Percentiles rank a stretch among this genome's conserved stretches.
Evolutionary conservation across 2,113 vertebrate species (phyloP).

Genomic region (Pampusana beccarii): DNA sequence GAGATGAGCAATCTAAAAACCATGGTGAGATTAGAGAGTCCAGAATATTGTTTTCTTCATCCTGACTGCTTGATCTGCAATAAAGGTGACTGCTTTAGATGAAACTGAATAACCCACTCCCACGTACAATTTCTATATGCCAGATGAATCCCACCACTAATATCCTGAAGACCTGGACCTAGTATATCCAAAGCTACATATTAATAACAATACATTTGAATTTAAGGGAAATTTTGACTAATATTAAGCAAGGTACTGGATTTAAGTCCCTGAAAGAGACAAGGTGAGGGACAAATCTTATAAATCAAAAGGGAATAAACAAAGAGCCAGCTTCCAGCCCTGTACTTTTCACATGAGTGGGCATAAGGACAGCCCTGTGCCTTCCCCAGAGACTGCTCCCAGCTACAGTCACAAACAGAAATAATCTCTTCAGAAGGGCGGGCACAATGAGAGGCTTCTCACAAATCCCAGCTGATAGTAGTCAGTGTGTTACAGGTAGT

Average conservation of each 20-base stretch:
- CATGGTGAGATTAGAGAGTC: not conserved
- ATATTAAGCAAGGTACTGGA: not conserved
- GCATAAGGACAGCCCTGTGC: not conserved
- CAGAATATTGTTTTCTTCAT: not conserved
- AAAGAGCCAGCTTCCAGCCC: not conserved
- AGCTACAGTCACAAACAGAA: not conserved
- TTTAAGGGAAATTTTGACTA: not conserved
- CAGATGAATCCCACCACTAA: not conserved
- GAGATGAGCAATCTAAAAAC: not conserved
- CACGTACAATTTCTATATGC: rapidly evolving
- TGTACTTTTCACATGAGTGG: not conserved
- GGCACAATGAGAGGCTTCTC: not conserved
- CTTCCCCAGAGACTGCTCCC: not conserved
- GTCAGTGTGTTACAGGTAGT: not conserved
- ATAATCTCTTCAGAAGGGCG: not conserved
- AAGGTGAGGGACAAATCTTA: not conserved
- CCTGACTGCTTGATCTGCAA: not conserved
- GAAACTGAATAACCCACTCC: not conserved
- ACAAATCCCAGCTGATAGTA: not conserved
- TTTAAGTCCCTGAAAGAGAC: not conserved
- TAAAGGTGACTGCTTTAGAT: rapidly evolving
- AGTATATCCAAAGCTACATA: not conserved
- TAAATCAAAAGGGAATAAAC: not conserved
- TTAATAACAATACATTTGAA: not conserved
- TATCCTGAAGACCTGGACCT: not conserved